phyloP scores from a whole-genome alignment of 2,113 vertebrate genomes.

The Marcusenius ussheri region DNA sequence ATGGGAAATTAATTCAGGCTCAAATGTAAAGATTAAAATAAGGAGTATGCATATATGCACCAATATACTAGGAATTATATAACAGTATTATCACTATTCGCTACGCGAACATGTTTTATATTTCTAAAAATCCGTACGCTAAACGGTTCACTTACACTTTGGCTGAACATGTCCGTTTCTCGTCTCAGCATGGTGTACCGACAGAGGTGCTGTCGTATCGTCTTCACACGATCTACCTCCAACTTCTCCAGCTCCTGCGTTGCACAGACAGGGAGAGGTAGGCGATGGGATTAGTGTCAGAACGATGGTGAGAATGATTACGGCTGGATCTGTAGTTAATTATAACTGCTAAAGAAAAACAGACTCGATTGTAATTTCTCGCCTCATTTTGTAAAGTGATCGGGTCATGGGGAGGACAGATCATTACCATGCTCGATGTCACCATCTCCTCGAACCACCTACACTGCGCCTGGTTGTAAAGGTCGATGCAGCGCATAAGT shows the following conservation, averaged over 20 bases:
- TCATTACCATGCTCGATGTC: slow-evolving; percentile 81
- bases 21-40: neutral
- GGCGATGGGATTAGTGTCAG: neutral
- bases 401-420: neutral
- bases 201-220: slow-evolving; percentile 88
- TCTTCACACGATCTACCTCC: slow-evolving; percentile 92
- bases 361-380: neutral
- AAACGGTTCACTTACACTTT: slow-evolving; percentile 77
- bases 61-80: neutral
- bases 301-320: neutral
- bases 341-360: neutral
- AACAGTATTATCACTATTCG: neutral
- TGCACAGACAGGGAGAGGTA: neutral
- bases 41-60: neutral
- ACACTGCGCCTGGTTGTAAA: slow-evolving; percentile 95
- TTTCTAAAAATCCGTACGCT: neutral
- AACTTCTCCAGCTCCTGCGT: slow-evolving; percentile 86
- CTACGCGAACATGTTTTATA: neutral
- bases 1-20: neutral
- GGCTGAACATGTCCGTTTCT: slow-evolving; percentile 98
- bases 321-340: neutral
- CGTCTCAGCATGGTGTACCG: slow-evolving; percentile 93
- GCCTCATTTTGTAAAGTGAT: neutral
- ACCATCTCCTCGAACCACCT: slow-evolving; percentile 99
- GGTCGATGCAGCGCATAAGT: slow-evolving; percentile 91